Base-by-base conservation (phyloP, 37 sponge, comb jelly and placozoan genomes). In the Haliclona indistincta region DNA sequence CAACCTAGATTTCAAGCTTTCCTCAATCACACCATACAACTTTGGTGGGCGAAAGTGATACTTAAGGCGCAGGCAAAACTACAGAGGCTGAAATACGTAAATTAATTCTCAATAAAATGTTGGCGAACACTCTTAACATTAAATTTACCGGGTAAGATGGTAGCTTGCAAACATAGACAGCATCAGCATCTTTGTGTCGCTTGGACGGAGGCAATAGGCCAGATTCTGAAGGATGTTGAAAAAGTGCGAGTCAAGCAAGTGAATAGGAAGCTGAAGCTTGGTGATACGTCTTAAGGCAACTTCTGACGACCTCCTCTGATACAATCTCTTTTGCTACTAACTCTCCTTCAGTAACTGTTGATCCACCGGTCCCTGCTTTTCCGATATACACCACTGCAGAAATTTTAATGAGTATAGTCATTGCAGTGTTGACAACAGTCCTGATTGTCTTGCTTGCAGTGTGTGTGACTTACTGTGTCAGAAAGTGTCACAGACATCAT, bases 61-160 rank as follows among this genome's bases (percentile, higher is more conserved):
- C 56, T 75, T 66, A 40, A 81, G 20, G 25, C 56, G 29, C 88
- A 82, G 17, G 64, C 1, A 2, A 83, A 37, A 20, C 11, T 25
- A 33, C 68, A 25, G 2, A 51, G 58, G 2, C 68, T 51, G 38
- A 45, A 4, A 37, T 53, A 54, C 17, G 29, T 23, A 22, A 82
- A 26, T 66, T 35, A 45, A 37, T 73, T 54, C 39, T 69, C 60
- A 4, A 93, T n/a, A 38, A 90, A 90, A 33, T 89, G 71, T 5
- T 81, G 78, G 13, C 35, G 44, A 2, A 90, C 94, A 23, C 76
- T 84, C 10, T 63, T 49, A 13, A 25, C 49, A 58, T 81, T n/a
- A 65, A 89, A 84, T 56, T 89, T 89, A 2, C 94, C 94, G 0
- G 71, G 1, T 70, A 49, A 38, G 79, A 73, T 30, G 82, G 43